Evolutionary conservation across 2,797 vertebrate genomes (phyloP).

Genomic region (Thalassophryne amazonica): DNA sequence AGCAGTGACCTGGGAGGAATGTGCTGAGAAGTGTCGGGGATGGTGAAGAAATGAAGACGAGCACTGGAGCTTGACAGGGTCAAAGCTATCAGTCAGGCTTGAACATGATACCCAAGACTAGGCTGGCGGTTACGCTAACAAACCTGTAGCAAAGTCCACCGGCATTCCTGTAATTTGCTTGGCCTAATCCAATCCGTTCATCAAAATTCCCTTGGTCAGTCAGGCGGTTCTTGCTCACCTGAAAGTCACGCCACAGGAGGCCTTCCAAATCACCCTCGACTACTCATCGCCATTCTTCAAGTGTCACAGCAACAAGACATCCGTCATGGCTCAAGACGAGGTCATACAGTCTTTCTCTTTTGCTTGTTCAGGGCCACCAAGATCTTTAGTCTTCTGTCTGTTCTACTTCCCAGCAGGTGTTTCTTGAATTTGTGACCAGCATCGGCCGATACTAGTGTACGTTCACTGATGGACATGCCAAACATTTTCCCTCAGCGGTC

Average conservation of each 20-base stretch:
- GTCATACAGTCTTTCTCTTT: no score
- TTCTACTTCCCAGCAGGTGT: no score
- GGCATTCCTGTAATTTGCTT: conserved; percentile 37
- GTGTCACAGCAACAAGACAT: no score
- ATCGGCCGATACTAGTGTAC: no score
- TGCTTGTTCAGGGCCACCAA: no score
- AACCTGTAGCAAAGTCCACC: conserved; percentile 17
- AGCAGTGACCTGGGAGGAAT: conserved; percentile 54
- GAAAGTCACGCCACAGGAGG: background rate
- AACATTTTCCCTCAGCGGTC: no score
- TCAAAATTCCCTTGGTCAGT: conserved; percentile 18
- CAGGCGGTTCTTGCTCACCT: conserved; percentile 1
- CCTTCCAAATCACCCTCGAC: background rate
- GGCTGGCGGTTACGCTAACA: conserved; percentile 43
- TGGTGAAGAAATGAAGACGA: conserved; percentile 43
- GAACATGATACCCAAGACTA: conserved; percentile 54
- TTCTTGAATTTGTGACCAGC: no score
- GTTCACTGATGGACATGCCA: no score
- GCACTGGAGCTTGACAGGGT: conserved; percentile 68
- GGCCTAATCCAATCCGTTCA: conserved; percentile 16
- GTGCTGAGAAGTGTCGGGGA: conserved; percentile 23
- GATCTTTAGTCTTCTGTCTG: no score
- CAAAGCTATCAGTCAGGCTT: conserved; percentile 56
- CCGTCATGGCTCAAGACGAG: no score
- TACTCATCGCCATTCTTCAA: no score